Percentiles rank a stretch among this genome's conserved stretches.
Evolutionary conservation across 2,888 invertebrate genomes (phyloP).

Genomic region (Volucella bombylans): DNA sequence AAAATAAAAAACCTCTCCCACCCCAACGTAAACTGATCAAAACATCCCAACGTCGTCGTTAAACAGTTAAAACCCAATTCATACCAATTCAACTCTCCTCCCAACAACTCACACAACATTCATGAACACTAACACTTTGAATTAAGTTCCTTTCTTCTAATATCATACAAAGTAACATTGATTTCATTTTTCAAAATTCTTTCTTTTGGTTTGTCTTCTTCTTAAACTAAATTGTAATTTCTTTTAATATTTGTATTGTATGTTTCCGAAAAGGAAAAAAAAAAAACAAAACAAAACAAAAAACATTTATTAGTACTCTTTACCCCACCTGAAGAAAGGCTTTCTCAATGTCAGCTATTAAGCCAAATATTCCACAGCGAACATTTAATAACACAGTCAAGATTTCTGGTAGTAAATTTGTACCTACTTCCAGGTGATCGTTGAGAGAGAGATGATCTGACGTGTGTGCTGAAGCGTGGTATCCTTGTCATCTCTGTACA

Average conservation of each 20-base stretch:
- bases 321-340: too few species aligned
- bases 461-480: too few species aligned
- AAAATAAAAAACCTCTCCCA: conserved; percentile 9
- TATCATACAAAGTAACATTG: conserved; percentile 15
- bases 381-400: too few species aligned
- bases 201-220: conserved; percentile 30
- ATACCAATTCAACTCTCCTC: background rate
- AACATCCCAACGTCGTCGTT: conserved; percentile 65
- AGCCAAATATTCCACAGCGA: too few species aligned
- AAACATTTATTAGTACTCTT: conserved; percentile 31
- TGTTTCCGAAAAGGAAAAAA: conserved; percentile 11
- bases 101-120: conserved; percentile 10
- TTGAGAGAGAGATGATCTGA: too few species aligned
- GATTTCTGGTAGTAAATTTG: too few species aligned
- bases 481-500: too few species aligned
- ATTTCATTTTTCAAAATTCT: conserved; percentile 20
- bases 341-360: too few species aligned
- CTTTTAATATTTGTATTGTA: background rate
- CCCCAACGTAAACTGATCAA: conserved; percentile 23
- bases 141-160: conserved; percentile 36
- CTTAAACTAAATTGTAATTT: background rate
- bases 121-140: conserved; percentile 32
- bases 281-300: too few species aligned
- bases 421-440: too few species aligned
- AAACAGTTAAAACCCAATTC: conserved; percentile 12